These are phyloP conservation scores for Drosophila arawakana DNA, from an alignment of 1,140 invertebrate genomes.

Conservation along the genomic window DNA sequence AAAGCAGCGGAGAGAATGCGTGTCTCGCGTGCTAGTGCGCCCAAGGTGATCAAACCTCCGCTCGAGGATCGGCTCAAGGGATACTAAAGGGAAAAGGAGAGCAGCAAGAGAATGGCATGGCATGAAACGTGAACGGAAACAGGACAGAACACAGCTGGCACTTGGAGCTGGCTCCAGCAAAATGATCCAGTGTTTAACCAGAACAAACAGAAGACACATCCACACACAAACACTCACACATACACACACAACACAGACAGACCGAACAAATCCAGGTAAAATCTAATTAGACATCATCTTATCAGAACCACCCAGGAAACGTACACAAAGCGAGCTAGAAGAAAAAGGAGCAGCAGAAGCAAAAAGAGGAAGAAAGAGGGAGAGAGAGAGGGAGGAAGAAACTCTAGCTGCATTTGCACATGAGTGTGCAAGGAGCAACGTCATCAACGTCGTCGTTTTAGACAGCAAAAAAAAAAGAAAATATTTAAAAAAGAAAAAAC, in stretches of 20 bases:
- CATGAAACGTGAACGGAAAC: not conserved
- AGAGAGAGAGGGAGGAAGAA: not conserved
- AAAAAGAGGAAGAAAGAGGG: not conserved
- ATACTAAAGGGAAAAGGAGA: conserved; percentile 46
- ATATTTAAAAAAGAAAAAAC: conserved; percentile 8
- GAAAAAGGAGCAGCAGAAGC: conserved; percentile 1
- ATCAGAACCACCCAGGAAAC: conserved; percentile 6
- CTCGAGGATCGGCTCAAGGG: conserved; percentile 81
- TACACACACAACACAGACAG: not conserved
- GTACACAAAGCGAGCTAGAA: conserved; percentile 12
- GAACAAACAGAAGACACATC: not conserved
- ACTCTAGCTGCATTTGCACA: not conserved
- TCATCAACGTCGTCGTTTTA: conserved; percentile 54
- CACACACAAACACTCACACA: conserved; percentile 7
- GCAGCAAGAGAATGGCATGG: not conserved
- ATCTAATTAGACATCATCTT: conserved; percentile 27
- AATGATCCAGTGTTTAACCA: conserved; percentile 8
- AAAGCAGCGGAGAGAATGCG: conserved; percentile 82
- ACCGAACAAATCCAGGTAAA: conserved; percentile 4
- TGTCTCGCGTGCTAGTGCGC: conserved; percentile 71
- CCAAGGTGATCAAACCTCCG: conserved; percentile 81
- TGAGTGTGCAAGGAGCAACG: conserved; percentile 18
- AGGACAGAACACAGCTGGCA: not conserved
- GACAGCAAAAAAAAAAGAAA: conserved; percentile 41
- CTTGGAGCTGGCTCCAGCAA: conserved; percentile 51